Evolutionary conservation across 2,888 invertebrate genomes (phyloP).

Genomic region (Tricholauxania praeusta): DNA sequence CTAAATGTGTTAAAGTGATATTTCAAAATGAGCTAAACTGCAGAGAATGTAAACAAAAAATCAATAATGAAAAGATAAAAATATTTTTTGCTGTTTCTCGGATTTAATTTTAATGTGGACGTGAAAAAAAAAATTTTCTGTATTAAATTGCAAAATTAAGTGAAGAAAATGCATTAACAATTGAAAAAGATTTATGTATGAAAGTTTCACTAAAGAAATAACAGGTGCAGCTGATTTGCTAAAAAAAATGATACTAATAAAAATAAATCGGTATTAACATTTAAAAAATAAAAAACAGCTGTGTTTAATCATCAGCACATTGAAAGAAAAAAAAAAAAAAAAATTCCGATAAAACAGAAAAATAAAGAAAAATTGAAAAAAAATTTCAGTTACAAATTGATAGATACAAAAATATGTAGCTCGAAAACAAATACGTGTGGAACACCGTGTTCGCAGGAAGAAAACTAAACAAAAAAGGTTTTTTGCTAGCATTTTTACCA

Average conservation of each 20-base stretch:
- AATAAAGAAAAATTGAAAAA: neutral
- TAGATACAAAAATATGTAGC: neutral
- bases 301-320: conserved; percentile 2
- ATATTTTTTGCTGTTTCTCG: too few relatives aligned
- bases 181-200: neutral
- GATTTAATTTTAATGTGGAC: too few relatives aligned
- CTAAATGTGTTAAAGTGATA: neutral
- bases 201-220: neutral
- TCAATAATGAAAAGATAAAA: too few relatives aligned
- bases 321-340: neutral
- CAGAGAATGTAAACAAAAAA: too few relatives aligned
- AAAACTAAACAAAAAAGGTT: neutral
- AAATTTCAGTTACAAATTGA: neutral
- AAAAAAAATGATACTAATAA: neutral
- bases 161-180: neutral
- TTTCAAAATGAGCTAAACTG: too few relatives aligned
- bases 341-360: neutral
- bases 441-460: neutral
- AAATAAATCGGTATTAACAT: neutral
- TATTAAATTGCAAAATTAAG: neutral
- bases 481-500: neutral
- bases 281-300: conserved; percentile 17
- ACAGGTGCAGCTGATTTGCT: neutral
- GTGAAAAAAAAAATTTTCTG: too few relatives aligned
- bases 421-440: neutral